Base-by-base conservation (phyloP, 1,140 invertebrate species). In the Bombyx mandarina region DNA sequence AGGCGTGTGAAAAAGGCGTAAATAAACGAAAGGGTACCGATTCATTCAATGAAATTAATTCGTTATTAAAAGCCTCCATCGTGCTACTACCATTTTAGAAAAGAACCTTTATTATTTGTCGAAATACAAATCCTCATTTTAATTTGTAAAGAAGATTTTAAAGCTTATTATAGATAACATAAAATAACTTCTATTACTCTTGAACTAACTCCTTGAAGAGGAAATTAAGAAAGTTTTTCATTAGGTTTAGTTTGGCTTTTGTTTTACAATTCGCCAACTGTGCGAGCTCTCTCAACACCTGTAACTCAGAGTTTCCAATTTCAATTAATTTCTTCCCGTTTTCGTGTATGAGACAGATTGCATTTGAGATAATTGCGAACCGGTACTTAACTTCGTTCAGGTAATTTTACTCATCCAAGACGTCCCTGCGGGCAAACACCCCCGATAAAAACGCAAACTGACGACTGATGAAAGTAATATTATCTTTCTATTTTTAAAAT, bases 361-460 rank as follows among this genome's bases (percentile, higher is more conserved):
- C 57, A 59, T 52, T 52, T 56, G 54, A 48, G 50, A 58, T 70
- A 66, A 75, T 72, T 62, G 61, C 63, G 57, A 60, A 54, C 54
- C 52, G 50, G 49, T 48, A 47, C 56, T 51, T 68, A 73, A 73
- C 65, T 60, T 72, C 61, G 66, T 76, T 67, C 26, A 22, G 44
- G 54, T 75, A 75, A 75, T 75, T 62, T 69, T 55, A 69, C 73
- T 35, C 26, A 35, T 35, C 26, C 26, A 35, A 35, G 26, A 3
- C 26, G 26, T 35, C 26, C 26, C 26, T 35, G 2, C 26, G 26
- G 26, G 2, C 26, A 35, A 35, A 35, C 26, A 35, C 26, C 26
- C 26, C 26, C 26, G 26, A 35, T 35, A 35, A 35, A 35, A 35
- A 35, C 26, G 26, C 26, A 35, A 35, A 35, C 26, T 35, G 26